A percentile compares a stretch with the other conserved stretches of the same genome.
phyloP scores from a whole-genome alignment of 2,113 vertebrate species.

The Eonycteris spelaea region DNA sequence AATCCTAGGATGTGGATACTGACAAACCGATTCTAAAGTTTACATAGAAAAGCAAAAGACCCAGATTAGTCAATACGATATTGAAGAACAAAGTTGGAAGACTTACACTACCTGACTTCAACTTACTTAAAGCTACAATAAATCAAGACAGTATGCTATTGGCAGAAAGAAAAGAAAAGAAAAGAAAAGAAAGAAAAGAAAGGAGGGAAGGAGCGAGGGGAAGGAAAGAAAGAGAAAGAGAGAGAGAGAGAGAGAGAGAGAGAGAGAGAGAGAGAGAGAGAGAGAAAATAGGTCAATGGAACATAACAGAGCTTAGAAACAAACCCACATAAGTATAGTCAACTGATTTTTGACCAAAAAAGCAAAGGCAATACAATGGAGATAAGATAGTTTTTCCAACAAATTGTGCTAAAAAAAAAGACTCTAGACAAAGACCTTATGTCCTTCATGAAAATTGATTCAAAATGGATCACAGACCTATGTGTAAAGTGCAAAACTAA shows the following conservation, averaged over 20 bases:
- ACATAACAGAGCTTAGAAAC: too few species aligned
- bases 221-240: too few species aligned
- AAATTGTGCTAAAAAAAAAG: neutral
- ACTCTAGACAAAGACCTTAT: neutral
- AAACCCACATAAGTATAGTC: too few species aligned
- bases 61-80: neutral
- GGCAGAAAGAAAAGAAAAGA: too few species aligned
- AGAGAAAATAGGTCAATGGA: too few species aligned
- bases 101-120: neutral
- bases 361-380: neutral
- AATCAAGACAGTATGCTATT: neutral
- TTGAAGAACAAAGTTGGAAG: neutral
- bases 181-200: too few species aligned
- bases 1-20: neutral
- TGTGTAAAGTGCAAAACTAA: neutral
- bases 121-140: neutral
- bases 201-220: too few species aligned
- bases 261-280: too few species aligned
- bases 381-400: neutral
- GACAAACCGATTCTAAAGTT: neutral
- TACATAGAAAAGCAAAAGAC: neutral
- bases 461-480: neutral
- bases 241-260: too few species aligned
- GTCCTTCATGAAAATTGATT: neutral
- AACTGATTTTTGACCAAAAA: neutral